Conservation (phyloP, 2,888 invertebrate genomes). For the Drosophila dives region DNA sequence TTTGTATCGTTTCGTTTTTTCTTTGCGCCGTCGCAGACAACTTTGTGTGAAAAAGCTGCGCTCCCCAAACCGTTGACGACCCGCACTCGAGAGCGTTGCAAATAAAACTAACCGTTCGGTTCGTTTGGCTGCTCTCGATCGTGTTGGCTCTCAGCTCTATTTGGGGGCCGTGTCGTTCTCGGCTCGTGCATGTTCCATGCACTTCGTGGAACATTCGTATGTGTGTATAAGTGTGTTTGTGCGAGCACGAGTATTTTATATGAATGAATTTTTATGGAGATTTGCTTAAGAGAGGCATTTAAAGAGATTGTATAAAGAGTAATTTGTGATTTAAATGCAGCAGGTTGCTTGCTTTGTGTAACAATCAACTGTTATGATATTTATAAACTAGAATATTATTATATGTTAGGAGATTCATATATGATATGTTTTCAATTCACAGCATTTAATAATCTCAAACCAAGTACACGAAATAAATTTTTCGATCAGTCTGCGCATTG, state of each 20-base stretch:
- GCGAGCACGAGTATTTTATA: constrained; percentile 30
- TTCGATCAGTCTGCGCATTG: too few relatives aligned
- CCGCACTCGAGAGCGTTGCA: constrained; percentile 75
- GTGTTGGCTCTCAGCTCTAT: constrained; percentile 18
- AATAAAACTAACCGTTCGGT: constrained; percentile 67
- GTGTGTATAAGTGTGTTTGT: background rate
- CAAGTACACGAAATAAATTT: too few relatives aligned
- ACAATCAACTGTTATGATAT: constrained; percentile 39
- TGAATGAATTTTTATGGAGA: constrained; percentile 65
- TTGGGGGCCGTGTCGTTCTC: constrained; percentile 37
- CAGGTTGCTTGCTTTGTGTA: constrained; percentile 52
- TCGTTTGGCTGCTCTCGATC: constrained; percentile 33
- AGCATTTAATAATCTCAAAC: background rate
- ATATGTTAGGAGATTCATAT: constrained; percentile 17
- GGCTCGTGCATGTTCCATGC: constrained; percentile 42
- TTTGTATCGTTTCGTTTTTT: constrained; percentile 13
- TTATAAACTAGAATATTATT: constrained; percentile 29
- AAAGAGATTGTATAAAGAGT: constrained; percentile 46
- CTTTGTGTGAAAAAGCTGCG: constrained; percentile 46
- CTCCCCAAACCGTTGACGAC: constrained; percentile 51
- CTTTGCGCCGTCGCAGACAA: constrained; percentile 15
- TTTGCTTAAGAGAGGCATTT: constrained; percentile 34
- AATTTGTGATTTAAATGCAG: constrained; percentile 33
- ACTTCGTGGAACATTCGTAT: constrained; percentile 35
- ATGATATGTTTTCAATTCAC: constrained; percentile 41